Evolutionary conservation across 2,797 vertebrate genomes (phyloP).

Genomic region (Anabas testudineus): DNA sequence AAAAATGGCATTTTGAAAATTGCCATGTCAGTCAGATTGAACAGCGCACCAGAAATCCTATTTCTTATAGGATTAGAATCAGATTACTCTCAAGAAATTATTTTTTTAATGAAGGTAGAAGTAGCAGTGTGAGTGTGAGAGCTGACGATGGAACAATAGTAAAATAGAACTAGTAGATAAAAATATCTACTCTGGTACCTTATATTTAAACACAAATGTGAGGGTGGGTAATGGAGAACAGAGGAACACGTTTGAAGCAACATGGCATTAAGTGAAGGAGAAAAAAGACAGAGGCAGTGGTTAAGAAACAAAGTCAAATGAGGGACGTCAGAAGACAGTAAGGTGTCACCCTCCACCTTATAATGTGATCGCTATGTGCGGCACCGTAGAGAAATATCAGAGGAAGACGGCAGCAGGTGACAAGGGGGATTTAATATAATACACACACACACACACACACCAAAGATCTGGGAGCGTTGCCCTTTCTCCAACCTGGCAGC

Average conservation of each 20-base stretch:
- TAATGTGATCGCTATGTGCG: constrained; percentile 66
- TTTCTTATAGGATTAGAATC: constrained; percentile 17
- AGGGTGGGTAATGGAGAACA: background rate
- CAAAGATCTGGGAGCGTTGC: constrained; percentile 22
- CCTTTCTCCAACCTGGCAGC: constrained; percentile 35
- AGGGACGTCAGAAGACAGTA: background rate
- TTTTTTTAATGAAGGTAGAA: background rate
- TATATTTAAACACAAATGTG: background rate
- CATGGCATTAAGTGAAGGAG: background rate
- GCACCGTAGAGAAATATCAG: constrained; percentile 50
- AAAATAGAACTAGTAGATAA: background rate
- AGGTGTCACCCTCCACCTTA: constrained; percentile 33
- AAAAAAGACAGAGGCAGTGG: constrained; percentile 8
- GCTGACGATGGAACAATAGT: too few relatives aligned
- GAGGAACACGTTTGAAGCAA: background rate
- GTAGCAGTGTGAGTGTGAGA: background rate
- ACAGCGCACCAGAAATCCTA: background rate
- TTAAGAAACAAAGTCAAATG: constrained; percentile 35
- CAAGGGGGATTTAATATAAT: constrained; percentile 61
- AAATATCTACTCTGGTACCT: background rate
- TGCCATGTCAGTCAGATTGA: constrained; percentile 26
- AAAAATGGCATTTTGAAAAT: constrained; percentile 48
- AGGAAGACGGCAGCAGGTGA: constrained; percentile 34
- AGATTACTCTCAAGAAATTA: background rate
- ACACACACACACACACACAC: constrained; percentile 7